Evolutionary conservation across 2,888 invertebrate genomes (phyloP), one percentile per base, ranked within the genome.

Genomic region (Trichogramma dendrolimi): DNA sequence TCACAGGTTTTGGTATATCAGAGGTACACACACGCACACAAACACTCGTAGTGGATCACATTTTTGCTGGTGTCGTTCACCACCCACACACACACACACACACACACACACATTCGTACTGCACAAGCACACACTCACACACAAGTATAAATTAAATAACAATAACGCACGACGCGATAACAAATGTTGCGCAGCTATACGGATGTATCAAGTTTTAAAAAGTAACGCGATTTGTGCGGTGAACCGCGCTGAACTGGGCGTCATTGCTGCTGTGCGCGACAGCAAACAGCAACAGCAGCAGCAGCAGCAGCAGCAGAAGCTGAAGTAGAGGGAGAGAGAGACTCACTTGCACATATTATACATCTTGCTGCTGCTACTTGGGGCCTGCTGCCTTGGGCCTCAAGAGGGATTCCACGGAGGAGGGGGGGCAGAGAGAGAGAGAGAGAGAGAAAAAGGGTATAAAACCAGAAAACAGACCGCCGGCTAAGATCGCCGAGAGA

Each of bases 171-270:
- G 11, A 11, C 11, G 8, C 11, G 8, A 2, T 27, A 2, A 27
- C 27, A 27, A 27, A 27, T 27, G 27, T 27, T 27, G 27, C 27
- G 27, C 27, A 2, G 27, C 2, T 27, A 27, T 27, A 27, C 2
- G 27, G 1, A 2, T 27, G 27, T 3, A 27, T 27, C 27, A 27
- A 27, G 27, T 27, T 27, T 47, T n/a, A n/a, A 47, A 7, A 40
- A 44, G 55, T 52, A 61, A 56, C 66, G 64, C 67, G 55, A 64
- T 60, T 55, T 66, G 70, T 67, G 64, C 73, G 75, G 71, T 67
- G 67, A 67, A 67, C 68, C 73, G 75, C 68, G 73, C 70, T 71
- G 67, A 72, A 77, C 78, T 77, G 77, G 75, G 76, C 77, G 75
- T 78, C 75, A 78, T 77, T 77, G 77, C 76, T 72, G 77, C 76